Conservation (phyloP, 2,797 vertebrate species). For the Clangula hyemalis region DNA sequence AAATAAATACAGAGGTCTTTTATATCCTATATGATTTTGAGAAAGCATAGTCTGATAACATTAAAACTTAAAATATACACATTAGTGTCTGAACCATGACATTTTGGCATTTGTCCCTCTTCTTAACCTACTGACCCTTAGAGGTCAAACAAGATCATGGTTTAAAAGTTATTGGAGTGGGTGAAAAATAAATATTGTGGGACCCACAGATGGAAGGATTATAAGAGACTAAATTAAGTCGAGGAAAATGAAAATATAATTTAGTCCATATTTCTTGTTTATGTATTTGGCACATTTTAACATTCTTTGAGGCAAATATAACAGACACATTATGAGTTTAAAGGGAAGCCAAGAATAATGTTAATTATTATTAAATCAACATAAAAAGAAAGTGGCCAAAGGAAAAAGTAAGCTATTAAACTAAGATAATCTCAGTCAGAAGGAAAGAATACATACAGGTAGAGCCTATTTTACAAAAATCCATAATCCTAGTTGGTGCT, state of each 20-base stretch:
- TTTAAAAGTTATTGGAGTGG: conserved; percentile 33
- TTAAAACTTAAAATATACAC: background rate
- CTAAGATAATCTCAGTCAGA: background rate
- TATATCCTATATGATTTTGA: background rate
- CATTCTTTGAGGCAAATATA: conserved; percentile 53
- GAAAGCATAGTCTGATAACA: background rate
- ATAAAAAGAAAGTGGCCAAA: background rate
- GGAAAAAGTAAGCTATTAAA: background rate
- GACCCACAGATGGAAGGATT: conserved; percentile 53
- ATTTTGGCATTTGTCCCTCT: background rate
- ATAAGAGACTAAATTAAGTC: conserved; percentile 61
- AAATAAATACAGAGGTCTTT: background rate
- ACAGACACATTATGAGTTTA: conserved; percentile 28
- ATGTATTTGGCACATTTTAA: conserved; percentile 52
- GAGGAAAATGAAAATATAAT: conserved; percentile 69
- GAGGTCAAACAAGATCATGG: background rate
- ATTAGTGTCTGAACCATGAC: background rate
- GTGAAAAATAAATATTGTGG: conserved; percentile 23
- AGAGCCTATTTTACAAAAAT: background rate
- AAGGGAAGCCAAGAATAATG: conserved; percentile 38
- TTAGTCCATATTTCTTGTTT: conserved; percentile 51
- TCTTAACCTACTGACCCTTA: background rate
- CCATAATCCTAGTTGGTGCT: background rate
- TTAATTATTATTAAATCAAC: conserved; percentile 36
- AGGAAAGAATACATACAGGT: background rate